phyloP scores from a whole-genome alignment of 2,888 invertebrate species.

The Tuta absoluta region DNA sequence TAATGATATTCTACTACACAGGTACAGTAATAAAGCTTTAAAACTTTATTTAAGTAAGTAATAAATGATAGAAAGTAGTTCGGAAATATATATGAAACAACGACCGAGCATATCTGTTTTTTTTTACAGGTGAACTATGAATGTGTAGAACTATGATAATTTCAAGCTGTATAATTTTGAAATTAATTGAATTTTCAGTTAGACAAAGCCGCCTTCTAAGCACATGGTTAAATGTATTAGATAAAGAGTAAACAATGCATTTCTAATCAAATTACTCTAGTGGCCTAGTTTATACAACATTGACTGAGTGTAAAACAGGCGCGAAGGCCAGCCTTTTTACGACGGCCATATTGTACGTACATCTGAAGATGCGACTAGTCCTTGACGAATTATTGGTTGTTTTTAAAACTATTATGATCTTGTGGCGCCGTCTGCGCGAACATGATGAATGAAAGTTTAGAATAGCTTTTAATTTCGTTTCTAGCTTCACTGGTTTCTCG shows the following conservation, averaged over 20 bases:
- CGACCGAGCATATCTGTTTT: no score
- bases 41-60: no score
- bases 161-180: background rate
- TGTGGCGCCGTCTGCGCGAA: constrained; percentile 13
- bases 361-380: constrained; percentile 8
- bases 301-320: constrained; percentile 9
- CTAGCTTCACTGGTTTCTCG: background rate
- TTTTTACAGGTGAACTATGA: no score
- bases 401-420: constrained; percentile 13
- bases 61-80: no score
- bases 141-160: no score
- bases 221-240: background rate
- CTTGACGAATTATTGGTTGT: constrained; percentile 18
- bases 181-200: background rate
- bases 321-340: constrained; percentile 10
- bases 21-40: no score
- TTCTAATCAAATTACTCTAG: constrained; percentile 13
- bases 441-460: constrained; percentile 13
- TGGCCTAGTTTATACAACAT: background rate
- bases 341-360: constrained; percentile 8
- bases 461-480: constrained; percentile 3
- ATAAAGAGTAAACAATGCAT: background rate
- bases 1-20: no score
- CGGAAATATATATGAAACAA: no score
- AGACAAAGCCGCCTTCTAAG: background rate